Percentiles rank a stretch among this genome's conserved stretches.
Evolutionary conservation across 2,888 invertebrate genomes (phyloP).

Genomic region (Cordilura impudica): DNA sequence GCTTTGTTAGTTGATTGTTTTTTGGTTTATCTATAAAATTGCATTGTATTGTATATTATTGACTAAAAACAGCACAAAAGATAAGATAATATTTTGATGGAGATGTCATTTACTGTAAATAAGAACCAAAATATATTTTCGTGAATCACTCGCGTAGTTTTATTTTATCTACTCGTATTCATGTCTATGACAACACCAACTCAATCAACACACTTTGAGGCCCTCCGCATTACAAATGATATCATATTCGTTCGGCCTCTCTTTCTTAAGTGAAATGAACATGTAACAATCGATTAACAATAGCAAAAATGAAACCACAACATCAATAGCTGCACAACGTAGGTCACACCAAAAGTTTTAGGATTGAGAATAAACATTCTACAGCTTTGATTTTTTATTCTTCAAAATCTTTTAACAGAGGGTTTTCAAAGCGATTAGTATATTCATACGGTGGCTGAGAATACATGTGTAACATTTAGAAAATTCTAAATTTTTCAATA

Average conservation of each 20-base stretch:
- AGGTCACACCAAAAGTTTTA: background rate
- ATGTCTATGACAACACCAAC: background rate
- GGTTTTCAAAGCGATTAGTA: too few species aligned
- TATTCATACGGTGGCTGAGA: too few species aligned
- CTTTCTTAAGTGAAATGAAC: slow-evolving; percentile 21
- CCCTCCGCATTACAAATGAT: slow-evolving; percentile 12
- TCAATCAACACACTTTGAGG: background rate
- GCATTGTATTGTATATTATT: slow-evolving; percentile 18
- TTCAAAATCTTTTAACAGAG: too few species aligned
- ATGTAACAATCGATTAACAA: slow-evolving; percentile 22
- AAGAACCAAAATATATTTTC: slow-evolving; percentile 25
- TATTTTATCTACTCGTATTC: background rate
- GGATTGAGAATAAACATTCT: too few species aligned
- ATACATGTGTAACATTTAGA: too few species aligned
- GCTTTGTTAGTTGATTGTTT: background rate
- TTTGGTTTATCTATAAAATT: background rate
- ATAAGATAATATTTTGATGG: slow-evolving; percentile 46
- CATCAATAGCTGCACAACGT: background rate
- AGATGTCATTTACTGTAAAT: slow-evolving; percentile 20
- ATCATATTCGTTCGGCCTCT: background rate
- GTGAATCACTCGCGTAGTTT: slow-evolving; percentile 12
- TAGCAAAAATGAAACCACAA: background rate
- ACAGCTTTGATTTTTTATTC: too few species aligned
- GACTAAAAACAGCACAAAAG: slow-evolving; percentile 35
- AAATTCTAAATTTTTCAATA: too few species aligned